Evolutionary conservation across 2,888 invertebrate species (phyloP).

Genomic region (Cordilura impudica): DNA sequence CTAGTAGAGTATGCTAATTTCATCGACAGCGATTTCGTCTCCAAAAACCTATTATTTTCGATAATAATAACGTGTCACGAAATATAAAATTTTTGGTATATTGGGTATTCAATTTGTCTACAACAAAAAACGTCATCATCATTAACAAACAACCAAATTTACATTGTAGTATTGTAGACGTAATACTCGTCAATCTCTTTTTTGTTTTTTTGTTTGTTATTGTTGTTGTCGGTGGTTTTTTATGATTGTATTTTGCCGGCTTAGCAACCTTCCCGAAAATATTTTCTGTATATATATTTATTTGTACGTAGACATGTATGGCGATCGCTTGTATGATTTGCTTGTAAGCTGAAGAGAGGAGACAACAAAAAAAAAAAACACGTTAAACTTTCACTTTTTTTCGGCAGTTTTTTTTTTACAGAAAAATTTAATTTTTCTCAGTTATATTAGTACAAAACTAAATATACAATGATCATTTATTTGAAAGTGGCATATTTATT

Average conservation of each 20-base stretch:
- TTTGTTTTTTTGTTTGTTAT: not conserved
- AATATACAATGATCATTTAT: constrained; percentile 42
- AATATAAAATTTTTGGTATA: no score
- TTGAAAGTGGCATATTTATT: constrained; percentile 54
- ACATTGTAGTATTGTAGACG: constrained; percentile 24
- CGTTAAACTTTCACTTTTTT: constrained; percentile 76
- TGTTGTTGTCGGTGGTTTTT: not conserved
- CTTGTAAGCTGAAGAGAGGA: constrained; percentile 2
- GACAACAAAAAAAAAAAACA: constrained; percentile 46
- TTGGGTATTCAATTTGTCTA: not conserved
- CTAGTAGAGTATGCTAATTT: no score
- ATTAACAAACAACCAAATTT: not conserved
- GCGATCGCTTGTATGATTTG: constrained; percentile 16
- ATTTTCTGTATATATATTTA: not conserved
- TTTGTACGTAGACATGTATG: not conserved
- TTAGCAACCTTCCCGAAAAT: constrained; percentile 22
- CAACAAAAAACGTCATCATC: not conserved
- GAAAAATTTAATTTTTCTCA: constrained; percentile 7
- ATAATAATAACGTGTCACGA: no score
- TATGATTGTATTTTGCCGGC: constrained; percentile 11
- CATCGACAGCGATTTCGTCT: no score
- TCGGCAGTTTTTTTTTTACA: constrained; percentile 69
- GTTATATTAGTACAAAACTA: constrained; percentile 24
- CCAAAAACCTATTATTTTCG: no score
- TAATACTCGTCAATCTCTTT: constrained; percentile 34